Conservation (phyloP, 1,140 invertebrate species). For the Coboldia fuscipes region DNA sequence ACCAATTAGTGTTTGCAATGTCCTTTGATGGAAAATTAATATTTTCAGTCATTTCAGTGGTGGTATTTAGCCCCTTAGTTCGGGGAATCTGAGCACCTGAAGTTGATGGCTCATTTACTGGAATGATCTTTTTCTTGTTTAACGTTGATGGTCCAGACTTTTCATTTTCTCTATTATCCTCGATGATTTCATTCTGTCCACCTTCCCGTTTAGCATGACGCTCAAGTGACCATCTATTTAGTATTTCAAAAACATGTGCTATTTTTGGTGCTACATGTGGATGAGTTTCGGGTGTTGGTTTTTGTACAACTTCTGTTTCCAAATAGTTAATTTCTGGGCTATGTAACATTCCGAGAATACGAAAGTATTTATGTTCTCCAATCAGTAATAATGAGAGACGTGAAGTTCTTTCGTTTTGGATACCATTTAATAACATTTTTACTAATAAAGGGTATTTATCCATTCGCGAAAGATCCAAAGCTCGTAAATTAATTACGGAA, state of each 20-base stretch:
- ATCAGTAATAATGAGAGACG: constrained; percentile 5
- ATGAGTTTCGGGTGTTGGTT: constrained; percentile 15
- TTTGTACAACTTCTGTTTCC: constrained; percentile 11
- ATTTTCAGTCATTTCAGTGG: constrained; percentile 5
- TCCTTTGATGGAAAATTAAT: constrained; percentile 10
- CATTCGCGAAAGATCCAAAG: constrained; percentile 5
- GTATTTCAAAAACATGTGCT: too few species aligned
- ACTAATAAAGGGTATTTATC: constrained; percentile 14
- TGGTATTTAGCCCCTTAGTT: background rate
- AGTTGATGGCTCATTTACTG: background rate
- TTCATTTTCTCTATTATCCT: background rate
- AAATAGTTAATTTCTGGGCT: constrained; percentile 2
- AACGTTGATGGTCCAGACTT: background rate
- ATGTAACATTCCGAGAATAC: constrained; percentile 1
- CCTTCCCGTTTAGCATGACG: too few species aligned
- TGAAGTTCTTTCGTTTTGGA: constrained; percentile 8
- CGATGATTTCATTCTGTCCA: too few species aligned
- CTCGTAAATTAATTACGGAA: constrained; percentile 11
- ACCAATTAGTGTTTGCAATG: constrained; percentile 12
- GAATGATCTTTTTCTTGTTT: background rate
- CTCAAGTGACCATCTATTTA: too few species aligned
- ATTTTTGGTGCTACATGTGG: too few species aligned
- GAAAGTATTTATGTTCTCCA: background rate
- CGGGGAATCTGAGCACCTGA: background rate
- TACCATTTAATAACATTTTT: constrained; percentile 10